Percentiles rank a stretch among this genome's conserved stretches.
These are phyloP conservation scores for Exephanes ischioxanthus DNA, from an alignment of 2,888 invertebrate species.

Conservation along the genomic window DNA sequence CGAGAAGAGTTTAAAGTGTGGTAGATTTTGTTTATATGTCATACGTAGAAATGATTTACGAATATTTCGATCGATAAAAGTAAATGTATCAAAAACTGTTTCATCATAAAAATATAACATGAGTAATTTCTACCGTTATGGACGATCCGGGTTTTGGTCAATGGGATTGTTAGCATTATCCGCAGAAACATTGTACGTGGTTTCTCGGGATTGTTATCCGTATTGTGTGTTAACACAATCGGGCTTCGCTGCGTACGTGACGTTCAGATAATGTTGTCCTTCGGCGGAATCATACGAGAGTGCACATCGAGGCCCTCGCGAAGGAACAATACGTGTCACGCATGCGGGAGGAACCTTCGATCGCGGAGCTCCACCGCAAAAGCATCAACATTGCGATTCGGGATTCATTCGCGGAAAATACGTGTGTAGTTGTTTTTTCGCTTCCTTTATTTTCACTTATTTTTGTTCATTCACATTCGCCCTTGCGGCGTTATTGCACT, in stretches of 20 bases:
- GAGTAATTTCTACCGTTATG: too few species aligned
- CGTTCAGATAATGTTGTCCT: constrained; percentile 33
- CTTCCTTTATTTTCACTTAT: not conserved
- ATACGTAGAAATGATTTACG: too few species aligned
- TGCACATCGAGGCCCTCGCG: constrained; percentile 16
- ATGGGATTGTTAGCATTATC: not conserved
- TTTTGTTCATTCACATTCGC: not conserved
- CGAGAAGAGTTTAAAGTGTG: not conserved
- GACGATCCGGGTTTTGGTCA: too few species aligned
- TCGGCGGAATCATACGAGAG: constrained; percentile 7
- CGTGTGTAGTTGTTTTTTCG: not conserved
- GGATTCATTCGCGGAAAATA: constrained; percentile 15
- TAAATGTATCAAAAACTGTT: too few species aligned
- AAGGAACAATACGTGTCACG: constrained; percentile 27
- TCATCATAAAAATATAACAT: too few species aligned
- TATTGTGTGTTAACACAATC: constrained; percentile 43
- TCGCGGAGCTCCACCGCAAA: constrained; percentile 1
- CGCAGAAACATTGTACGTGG: not conserved
- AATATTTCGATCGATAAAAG: too few species aligned
- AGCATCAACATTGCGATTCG: not conserved
- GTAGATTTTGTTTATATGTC: too few species aligned
- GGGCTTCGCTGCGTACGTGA: constrained; percentile 26
- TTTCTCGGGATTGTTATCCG: constrained; percentile 33
- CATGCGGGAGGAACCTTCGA: constrained; percentile 13
- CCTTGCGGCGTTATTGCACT: not conserved